phyloP scores from a whole-genome alignment of 1,140 invertebrate genomes.

The Rhopalosiphum padi region DNA sequence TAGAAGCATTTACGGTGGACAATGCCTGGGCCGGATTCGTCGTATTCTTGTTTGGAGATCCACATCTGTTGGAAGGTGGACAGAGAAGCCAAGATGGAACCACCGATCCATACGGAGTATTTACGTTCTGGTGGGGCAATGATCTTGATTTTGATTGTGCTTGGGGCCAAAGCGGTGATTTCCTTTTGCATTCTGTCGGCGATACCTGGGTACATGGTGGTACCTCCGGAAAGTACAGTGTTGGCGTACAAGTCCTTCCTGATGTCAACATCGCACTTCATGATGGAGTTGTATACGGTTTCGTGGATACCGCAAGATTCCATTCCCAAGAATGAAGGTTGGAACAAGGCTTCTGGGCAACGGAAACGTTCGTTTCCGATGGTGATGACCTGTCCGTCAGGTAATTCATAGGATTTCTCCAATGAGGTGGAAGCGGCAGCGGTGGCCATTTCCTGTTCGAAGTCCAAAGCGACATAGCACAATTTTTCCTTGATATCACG shows the following conservation, averaged over 20 bases:
- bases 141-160: slow-evolving; percentile 92
- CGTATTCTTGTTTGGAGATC: slow-evolving; percentile 92
- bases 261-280: slow-evolving; percentile 89
- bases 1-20: slow-evolving; percentile 96
- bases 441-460: slow-evolving; percentile 89
- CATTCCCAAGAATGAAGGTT: slow-evolving; percentile 82
- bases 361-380: slow-evolving; percentile 89
- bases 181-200: slow-evolving; percentile 86
- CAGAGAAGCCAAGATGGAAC: slow-evolving; percentile 83
- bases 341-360: slow-evolving; percentile 86
- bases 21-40: slow-evolving; percentile 90
- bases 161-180: slow-evolving; percentile 79
- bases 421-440: slow-evolving; percentile 79
- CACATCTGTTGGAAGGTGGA: slow-evolving; percentile 89
- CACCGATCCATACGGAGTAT: slow-evolving; percentile 91
- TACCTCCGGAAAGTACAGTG: slow-evolving; percentile 76
- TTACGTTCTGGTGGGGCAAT: slow-evolving; percentile 92
- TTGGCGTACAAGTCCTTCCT: slow-evolving; percentile 79
- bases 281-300: slow-evolving; percentile 88
- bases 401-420: slow-evolving; percentile 85
- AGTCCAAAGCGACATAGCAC: slow-evolving; percentile 82
- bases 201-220: slow-evolving; percentile 80
- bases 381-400: slow-evolving; percentile 80
- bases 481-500: slow-evolving; percentile 95
- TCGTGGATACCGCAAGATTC: slow-evolving; percentile 84